Conservation (phyloP, 1,140 invertebrate genomes). For the Scaptomyza graminum region DNA sequence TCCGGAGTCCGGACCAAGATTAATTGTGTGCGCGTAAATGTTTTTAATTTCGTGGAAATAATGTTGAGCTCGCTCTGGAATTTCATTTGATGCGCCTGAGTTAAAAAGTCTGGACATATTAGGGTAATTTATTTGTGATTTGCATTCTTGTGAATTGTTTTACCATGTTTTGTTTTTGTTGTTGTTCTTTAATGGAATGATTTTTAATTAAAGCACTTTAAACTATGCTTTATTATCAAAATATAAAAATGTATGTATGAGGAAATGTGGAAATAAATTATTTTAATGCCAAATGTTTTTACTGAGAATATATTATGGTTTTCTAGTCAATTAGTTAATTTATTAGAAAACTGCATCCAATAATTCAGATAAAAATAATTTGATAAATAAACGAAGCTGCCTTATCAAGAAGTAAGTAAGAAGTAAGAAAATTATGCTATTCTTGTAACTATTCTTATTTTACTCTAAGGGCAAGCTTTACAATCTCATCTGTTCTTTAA, state of each 20-base stretch:
- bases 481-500: slow-evolving; percentile 46
- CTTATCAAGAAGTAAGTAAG: too few species aligned
- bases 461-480: too few species aligned
- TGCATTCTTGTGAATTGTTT: slow-evolving; percentile 26
- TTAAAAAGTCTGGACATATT: slow-evolving; percentile 14
- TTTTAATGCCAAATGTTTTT: too few species aligned
- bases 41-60: slow-evolving; percentile 81
- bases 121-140: slow-evolving; percentile 65
- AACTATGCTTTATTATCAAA: background rate
- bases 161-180: background rate
- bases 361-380: too few species aligned
- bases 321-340: too few species aligned
- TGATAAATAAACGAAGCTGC: too few species aligned
- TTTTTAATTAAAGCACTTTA: background rate
- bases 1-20: slow-evolving; percentile 49
- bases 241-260: too few species aligned
- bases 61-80: slow-evolving; percentile 53
- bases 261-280: too few species aligned
- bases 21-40: slow-evolving; percentile 78
- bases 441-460: too few species aligned
- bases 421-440: too few species aligned
- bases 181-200: background rate
- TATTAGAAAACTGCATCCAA: too few species aligned
- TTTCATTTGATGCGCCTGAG: slow-evolving; percentile 45
- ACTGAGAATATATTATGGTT: too few species aligned